A percentile compares a stretch with the other conserved stretches of the same genome.
Evolutionary conservation across 2,113 vertebrate genomes (phyloP).

Genomic region (Rhinogobius similis): DNA sequence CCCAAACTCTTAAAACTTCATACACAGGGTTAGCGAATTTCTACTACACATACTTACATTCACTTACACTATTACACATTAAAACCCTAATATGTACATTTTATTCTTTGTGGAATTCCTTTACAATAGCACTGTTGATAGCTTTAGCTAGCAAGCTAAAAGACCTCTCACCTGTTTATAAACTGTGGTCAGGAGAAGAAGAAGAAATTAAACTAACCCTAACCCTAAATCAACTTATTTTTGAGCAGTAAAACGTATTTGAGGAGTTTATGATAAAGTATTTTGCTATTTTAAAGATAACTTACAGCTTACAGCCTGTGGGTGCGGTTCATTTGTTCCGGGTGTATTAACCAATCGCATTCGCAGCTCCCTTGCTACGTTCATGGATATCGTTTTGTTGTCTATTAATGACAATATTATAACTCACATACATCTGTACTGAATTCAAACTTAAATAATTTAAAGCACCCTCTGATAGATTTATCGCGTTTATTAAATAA

Average conservation of each 20-base stretch:
- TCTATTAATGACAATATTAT: too few relatives aligned
- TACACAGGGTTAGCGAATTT: neutral
- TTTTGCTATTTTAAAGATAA: neutral
- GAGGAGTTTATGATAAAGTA: neutral
- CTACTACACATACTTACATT: too few relatives aligned
- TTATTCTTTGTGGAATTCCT: neutral
- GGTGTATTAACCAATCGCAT: slow-evolving; percentile 3
- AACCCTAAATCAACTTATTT: neutral
- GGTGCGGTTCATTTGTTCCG: slow-evolving; percentile 8
- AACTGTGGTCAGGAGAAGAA: neutral
- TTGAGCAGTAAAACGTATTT: neutral
- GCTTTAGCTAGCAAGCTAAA: neutral
- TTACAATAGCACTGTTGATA: neutral
- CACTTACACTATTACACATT: neutral
- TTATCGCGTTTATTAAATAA: neutral
- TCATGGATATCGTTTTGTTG: neutral
- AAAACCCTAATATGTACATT: neutral
- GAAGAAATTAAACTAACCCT: too few relatives aligned
- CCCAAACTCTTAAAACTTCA: neutral
- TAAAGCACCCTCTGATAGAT: neutral
- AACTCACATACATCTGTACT: too few relatives aligned
- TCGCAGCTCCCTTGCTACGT: neutral
- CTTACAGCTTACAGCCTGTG: neutral
- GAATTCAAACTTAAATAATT: neutral
- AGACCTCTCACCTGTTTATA: neutral